Conservation (phyloP, 2,113 vertebrate species). For the Mustelus asterias region DNA sequence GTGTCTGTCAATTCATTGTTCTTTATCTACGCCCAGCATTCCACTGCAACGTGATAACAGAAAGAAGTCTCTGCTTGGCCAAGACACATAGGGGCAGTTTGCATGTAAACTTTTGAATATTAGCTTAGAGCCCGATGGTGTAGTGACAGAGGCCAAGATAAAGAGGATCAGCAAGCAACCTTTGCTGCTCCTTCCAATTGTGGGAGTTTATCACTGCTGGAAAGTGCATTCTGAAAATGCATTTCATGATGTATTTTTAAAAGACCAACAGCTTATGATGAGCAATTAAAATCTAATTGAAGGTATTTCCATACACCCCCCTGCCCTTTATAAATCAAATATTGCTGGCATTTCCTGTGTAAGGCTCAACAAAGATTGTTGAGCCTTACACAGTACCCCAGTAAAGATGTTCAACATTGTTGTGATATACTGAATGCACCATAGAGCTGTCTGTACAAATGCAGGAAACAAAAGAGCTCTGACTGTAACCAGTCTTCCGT, state of each 20-base stretch:
- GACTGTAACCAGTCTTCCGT: neutral
- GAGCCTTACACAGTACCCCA: neutral
- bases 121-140: neutral
- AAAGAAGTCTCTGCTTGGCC: neutral
- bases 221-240: neutral
- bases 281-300: neutral
- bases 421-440: neutral
- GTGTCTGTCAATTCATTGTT: neutral
- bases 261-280: neutral
- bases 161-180: neutral
- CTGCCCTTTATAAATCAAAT: neutral
- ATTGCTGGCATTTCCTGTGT: neutral
- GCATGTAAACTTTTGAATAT: neutral
- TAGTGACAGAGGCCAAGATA: neutral
- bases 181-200: neutral
- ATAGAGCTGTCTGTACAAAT: neutral
- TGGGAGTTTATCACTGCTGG: neutral
- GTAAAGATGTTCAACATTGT: neutral
- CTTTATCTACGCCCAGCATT: conserved; percentile 8
- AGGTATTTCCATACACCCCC: neutral
- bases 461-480: neutral
- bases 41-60: neutral
- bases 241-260: neutral
- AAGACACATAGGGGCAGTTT: neutral
- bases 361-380: neutral